phyloP scores from a whole-genome alignment of 2,113 vertebrate species.

The Etheostoma cragini region DNA sequence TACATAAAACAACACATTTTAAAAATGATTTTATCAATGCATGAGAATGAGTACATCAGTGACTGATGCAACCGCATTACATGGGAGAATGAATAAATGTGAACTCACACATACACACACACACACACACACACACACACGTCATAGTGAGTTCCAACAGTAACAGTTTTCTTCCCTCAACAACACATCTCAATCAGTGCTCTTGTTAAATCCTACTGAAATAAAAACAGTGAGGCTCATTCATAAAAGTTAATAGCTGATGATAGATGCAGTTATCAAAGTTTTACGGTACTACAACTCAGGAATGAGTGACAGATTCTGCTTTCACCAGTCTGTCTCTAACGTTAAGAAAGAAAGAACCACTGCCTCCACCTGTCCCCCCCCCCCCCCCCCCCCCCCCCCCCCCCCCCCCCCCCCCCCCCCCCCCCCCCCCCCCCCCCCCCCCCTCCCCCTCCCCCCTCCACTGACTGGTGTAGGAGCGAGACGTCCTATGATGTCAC shows the following conservation, averaged over 20 bases:
- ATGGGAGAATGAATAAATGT: not conserved
- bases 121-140: constrained; percentile 3
- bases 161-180: constrained; percentile 25
- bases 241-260: constrained; percentile 56
- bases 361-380: constrained; percentile 68
- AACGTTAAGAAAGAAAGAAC: not conserved
- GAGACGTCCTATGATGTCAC: constrained; percentile 76
- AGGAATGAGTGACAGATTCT: constrained; percentile 24
- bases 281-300: constrained; percentile 37
- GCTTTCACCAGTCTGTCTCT: not conserved
- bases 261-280: constrained; percentile 51
- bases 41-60: not conserved
- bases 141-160: constrained; percentile 1
- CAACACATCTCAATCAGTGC: constrained; percentile 49
- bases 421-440: not conserved
- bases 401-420: constrained; percentile 6
- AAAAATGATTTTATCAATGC: not conserved
- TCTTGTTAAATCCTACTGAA: constrained; percentile 32
- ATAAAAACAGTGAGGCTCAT: constrained; percentile 53
- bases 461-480: constrained; percentile 56
- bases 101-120: not conserved
- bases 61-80: not conserved
- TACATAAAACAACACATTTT: not conserved
- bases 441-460: not conserved
- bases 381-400: not conserved